Percentiles rank a stretch among this genome's conserved stretches.
These are phyloP conservation scores for Netelia fuscicornis DNA, from an alignment of 2,888 invertebrate species.

Conservation along the genomic window DNA sequence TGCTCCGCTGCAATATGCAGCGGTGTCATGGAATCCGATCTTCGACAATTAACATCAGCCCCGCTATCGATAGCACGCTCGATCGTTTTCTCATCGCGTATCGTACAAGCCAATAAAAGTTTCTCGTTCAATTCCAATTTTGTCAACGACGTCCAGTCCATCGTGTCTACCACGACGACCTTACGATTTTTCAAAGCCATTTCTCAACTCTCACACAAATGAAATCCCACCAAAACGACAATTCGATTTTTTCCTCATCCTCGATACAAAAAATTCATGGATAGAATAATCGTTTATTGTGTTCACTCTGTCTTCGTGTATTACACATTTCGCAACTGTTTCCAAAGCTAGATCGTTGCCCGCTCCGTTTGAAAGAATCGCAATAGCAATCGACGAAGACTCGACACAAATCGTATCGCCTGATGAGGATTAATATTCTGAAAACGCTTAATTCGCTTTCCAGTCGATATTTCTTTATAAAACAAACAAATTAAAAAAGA, in stretches of 20 bases:
- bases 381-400: too few relatives aligned
- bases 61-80: conserved; percentile 57
- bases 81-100: conserved; percentile 58
- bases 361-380: conserved; percentile 38
- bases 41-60: conserved; percentile 68
- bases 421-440: not conserved
- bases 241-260: not conserved
- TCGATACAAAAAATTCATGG: conserved; percentile 60
- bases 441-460: not conserved
- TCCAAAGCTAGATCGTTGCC: conserved; percentile 67
- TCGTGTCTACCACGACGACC: conserved; percentile 21
- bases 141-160: conserved; percentile 45
- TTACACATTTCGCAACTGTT: conserved; percentile 68
- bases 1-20: conserved; percentile 68
- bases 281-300: conserved; percentile 74
- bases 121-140: conserved; percentile 63
- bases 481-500: not conserved
- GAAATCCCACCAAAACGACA: not conserved
- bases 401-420: too few relatives aligned
- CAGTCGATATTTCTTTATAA: too few relatives aligned
- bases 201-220: not conserved
- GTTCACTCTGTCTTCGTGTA: conserved; percentile 61
- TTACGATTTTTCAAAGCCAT: conserved; percentile 47
- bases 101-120: conserved; percentile 64
- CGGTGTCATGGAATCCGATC: conserved; percentile 62